These are phyloP conservation scores for Cyclura pinguis DNA, from an alignment of 2,797 vertebrate species.

Conservation along the genomic window DNA sequence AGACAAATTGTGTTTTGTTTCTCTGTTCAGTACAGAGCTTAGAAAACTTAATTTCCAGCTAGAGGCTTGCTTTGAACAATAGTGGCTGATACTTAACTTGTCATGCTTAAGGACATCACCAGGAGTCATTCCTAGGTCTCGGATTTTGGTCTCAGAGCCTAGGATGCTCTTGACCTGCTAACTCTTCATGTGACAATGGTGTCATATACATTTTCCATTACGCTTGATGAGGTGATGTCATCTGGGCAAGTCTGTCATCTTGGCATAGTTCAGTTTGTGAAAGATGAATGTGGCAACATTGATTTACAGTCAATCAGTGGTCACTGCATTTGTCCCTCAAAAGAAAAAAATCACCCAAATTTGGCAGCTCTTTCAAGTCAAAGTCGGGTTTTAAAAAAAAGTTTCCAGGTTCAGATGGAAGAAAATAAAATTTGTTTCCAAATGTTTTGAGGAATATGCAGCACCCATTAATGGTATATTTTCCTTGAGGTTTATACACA, in stretches of 20 bases:
- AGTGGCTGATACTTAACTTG: too few species aligned
- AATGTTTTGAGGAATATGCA: background rate
- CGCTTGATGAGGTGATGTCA: background rate
- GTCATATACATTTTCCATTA: background rate
- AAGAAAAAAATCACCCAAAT: background rate
- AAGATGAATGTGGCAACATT: background rate
- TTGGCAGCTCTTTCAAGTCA: background rate
- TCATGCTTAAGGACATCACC: too few species aligned
- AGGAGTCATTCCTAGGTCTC: too few species aligned
- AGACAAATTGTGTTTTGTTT: too few species aligned
- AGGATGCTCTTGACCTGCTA: too few species aligned
- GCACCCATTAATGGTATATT: too few species aligned
- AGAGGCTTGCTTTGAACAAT: too few species aligned
- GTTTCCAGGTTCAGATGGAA: background rate
- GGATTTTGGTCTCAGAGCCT: too few species aligned
- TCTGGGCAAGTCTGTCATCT: background rate
- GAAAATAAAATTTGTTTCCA: background rate
- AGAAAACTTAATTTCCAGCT: too few species aligned
- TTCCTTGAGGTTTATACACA: background rate
- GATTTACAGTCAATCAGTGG: background rate
- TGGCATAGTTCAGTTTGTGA: background rate
- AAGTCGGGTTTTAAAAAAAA: background rate
- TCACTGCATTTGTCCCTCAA: background rate
- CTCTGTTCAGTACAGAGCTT: too few species aligned
- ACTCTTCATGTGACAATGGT: background rate